phyloP scores from a whole-genome alignment of 2,113 vertebrate genomes.

The Mustela lutreola region DNA sequence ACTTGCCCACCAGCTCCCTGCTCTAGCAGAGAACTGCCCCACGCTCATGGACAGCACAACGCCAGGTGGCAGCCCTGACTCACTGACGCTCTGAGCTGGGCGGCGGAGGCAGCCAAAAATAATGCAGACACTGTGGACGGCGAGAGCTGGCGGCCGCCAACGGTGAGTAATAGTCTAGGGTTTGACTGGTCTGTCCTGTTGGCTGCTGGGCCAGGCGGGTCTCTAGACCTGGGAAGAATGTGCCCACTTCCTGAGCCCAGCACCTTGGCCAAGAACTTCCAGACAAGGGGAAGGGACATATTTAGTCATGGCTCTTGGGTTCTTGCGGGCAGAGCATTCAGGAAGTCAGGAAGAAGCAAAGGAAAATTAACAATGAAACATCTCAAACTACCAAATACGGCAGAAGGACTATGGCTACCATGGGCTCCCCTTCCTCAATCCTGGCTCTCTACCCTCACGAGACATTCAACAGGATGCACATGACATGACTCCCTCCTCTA shows the following conservation, averaged over 20 bases:
- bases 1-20: neutral
- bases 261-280: conserved; percentile 55
- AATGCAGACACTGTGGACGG: conserved; percentile 89
- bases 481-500: neutral
- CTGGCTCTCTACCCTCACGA: neutral
- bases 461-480: neutral
- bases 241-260: conserved; percentile 16
- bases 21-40: neutral
- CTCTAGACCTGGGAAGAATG: conserved; percentile 74
- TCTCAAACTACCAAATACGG: neutral
- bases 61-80: conserved; percentile 81
- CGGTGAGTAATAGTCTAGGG: conserved; percentile 90
- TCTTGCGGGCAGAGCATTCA: neutral
- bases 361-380: neutral
- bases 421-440: neutral
- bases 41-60: conserved; percentile 69
- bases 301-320: conserved; percentile 48
- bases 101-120: conserved; percentile 84
- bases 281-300: conserved; percentile 35
- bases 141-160: conserved; percentile 79
- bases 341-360: neutral
- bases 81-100: conserved; percentile 80
- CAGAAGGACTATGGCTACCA: neutral
- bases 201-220: conserved; percentile 55
- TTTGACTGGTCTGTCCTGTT: conserved; percentile 81